Percentiles rank a stretch among this genome's conserved stretches.
Evolutionary conservation across 2,797 vertebrate species (phyloP).

Genomic region (Otus scops): DNA sequence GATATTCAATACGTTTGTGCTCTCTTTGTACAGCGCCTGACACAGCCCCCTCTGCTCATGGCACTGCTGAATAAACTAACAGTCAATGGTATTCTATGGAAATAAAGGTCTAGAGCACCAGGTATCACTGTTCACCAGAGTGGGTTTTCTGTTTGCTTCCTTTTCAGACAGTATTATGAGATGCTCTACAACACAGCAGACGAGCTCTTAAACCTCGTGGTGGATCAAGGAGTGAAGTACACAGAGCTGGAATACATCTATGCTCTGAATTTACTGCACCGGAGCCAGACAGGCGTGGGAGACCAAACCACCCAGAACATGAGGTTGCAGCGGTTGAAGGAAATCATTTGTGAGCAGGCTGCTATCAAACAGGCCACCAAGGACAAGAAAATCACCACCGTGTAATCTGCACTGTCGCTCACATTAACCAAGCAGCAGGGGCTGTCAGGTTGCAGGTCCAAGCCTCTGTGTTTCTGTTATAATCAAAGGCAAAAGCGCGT

Average conservation of each 20-base stretch:
- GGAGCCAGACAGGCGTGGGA: conserved; percentile 95
- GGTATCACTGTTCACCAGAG: accelerated
- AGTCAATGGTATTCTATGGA: background rate
- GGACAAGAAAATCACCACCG: conserved; percentile 98
- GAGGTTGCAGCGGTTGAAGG: conserved; percentile 93
- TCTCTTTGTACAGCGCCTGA: background rate
- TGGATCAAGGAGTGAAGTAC: conserved; percentile 96
- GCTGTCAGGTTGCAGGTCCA: background rate
- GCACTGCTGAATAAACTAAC: background rate
- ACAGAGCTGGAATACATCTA: conserved; percentile 98
- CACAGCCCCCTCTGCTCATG: accelerated
- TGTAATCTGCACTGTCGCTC: conserved; percentile 54
- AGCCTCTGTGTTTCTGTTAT: background rate
- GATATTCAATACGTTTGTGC: accelerated
- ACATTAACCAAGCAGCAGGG: accelerated
- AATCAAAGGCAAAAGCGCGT: background rate
- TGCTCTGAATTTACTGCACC: conserved; percentile 91
- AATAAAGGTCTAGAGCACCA: background rate
- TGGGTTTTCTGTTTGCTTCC: background rate
- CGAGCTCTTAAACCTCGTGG: conserved; percentile 94
- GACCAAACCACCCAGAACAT: conserved; percentile 94
- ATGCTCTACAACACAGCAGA: conserved; percentile 98
- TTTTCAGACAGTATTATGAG: conserved; percentile 94
- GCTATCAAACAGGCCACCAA: conserved; percentile 98
- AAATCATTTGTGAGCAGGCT: conserved; percentile 97